Percentiles rank a stretch among this genome's conserved stretches.
Conservation (phyloP, 2,888 invertebrate species). For the Julus scanicus region DNA sequence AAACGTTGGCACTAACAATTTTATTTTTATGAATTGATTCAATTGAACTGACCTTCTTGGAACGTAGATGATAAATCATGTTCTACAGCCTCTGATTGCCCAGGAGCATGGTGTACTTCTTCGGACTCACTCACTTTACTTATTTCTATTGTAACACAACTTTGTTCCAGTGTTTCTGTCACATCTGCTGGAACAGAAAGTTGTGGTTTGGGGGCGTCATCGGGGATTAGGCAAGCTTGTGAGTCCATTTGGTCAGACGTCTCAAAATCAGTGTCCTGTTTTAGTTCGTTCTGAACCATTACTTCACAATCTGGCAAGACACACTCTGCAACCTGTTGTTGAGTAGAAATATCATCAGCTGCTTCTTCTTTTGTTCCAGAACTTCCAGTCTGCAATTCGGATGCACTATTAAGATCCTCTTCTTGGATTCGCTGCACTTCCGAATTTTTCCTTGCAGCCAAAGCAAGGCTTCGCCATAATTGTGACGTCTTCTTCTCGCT, state of each 20-base stretch:
- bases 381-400: neutral
- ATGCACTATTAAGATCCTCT: neutral
- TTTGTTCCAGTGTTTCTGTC: neutral
- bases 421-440: neutral
- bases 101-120: neutral
- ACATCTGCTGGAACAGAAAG: neutral
- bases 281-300: neutral
- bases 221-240: neutral
- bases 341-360: neutral
- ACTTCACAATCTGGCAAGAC: neutral
- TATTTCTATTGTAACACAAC: neutral
- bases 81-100: neutral
- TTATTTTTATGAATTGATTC: too few species aligned
- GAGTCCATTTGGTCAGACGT: neutral
- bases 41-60: neutral
- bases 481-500: neutral
- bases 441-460: conserved; percentile 32
- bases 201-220: neutral
- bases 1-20: too few species aligned
- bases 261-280: neutral
- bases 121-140: neutral
- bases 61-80: neutral
- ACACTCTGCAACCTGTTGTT: neutral
- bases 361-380: neutral
- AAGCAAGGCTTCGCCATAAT: conserved; percentile 18